phyloP scores from a whole-genome alignment of 1,140 invertebrate species.

The Laodelphax striatellus region DNA sequence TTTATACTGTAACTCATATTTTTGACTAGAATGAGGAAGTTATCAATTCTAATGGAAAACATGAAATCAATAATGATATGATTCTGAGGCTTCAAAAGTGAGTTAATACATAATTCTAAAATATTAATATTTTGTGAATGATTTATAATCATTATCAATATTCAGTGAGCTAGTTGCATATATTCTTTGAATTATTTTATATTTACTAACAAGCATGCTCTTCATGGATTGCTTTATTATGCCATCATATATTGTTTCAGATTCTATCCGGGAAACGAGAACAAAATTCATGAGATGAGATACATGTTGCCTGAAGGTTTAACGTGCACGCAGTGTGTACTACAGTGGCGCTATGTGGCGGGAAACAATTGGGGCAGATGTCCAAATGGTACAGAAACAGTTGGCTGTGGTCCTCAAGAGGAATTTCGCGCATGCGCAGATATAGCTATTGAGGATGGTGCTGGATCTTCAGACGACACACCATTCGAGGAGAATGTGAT shows the following conservation, averaged over 20 bases:
- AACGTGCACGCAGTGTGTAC: slow-evolving; percentile 62
- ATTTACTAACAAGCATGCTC: too few relatives aligned
- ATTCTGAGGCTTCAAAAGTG: too few relatives aligned
- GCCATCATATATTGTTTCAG: slow-evolving; percentile 16
- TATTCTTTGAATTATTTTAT: too few relatives aligned
- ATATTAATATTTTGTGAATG: too few relatives aligned
- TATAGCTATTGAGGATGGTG: slow-evolving; percentile 50
- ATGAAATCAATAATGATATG: too few relatives aligned
- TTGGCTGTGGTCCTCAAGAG: slow-evolving; percentile 77
- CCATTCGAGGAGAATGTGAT: slow-evolving; percentile 15
- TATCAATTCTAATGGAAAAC: too few relatives aligned
- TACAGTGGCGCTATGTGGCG: slow-evolving; percentile 72
- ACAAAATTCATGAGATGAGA: slow-evolving; percentile 61
- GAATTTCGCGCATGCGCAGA: slow-evolving; percentile 80
- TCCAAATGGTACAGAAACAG: slow-evolving; percentile 51
- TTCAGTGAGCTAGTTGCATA: too few relatives aligned
- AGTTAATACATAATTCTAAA: too few relatives aligned
- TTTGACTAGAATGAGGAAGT: too few relatives aligned
- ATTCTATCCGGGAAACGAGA: slow-evolving; percentile 66
- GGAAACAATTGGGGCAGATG: slow-evolving; percentile 72
- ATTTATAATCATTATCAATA: too few relatives aligned
- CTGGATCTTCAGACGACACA: slow-evolving; percentile 26
- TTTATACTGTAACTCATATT: too few relatives aligned
- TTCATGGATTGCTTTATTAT: too few relatives aligned
- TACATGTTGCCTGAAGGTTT: slow-evolving; percentile 53